Percentiles rank a stretch among this genome's conserved stretches.
Conservation (phyloP, 2,113 vertebrate species). For the Hippocampus barbouri region DNA sequence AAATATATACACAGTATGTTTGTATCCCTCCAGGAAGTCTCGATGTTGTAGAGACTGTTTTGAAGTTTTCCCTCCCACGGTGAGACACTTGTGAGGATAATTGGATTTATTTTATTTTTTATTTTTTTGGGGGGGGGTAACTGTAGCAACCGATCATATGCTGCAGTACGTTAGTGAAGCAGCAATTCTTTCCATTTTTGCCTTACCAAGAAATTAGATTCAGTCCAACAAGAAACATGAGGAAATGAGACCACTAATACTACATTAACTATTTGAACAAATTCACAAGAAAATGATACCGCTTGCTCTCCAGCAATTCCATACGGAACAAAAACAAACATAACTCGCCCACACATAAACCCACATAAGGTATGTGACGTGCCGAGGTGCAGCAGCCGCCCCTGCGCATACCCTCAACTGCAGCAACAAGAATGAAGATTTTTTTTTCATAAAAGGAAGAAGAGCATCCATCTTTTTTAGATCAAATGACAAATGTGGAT, state of each 20-base stretch:
- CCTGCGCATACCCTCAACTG: slow-evolving; percentile 43
- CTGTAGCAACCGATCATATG: not conserved
- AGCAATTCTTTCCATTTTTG: not conserved
- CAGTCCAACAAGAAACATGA: not conserved
- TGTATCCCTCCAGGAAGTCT: not conserved
- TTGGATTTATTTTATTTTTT: not conserved
- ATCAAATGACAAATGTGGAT: not conserved
- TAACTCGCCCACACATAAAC: slow-evolving; percentile 14
- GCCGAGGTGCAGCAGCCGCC: slow-evolving; percentile 34
- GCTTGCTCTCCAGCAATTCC: slow-evolving; percentile 1
- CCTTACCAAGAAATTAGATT: not conserved
- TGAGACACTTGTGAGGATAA: not conserved
- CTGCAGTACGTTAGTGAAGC: not conserved
- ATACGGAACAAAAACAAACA: slow-evolving; percentile 12
- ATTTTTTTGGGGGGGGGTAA: not conserved
- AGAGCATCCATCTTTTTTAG: not conserved
- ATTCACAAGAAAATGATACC: slow-evolving; percentile 14
- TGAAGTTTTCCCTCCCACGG: not conserved
- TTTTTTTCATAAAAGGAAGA: not conserved
- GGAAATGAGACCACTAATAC: not conserved
- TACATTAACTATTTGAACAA: slow-evolving; percentile 6
- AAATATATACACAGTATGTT: not conserved
- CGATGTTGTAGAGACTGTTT: not conserved
- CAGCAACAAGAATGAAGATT: slow-evolving; percentile 8
- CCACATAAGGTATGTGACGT: not conserved